Base-by-base conservation (phyloP, 2,797 vertebrate genomes). In the Capromys pilorides region DNA sequence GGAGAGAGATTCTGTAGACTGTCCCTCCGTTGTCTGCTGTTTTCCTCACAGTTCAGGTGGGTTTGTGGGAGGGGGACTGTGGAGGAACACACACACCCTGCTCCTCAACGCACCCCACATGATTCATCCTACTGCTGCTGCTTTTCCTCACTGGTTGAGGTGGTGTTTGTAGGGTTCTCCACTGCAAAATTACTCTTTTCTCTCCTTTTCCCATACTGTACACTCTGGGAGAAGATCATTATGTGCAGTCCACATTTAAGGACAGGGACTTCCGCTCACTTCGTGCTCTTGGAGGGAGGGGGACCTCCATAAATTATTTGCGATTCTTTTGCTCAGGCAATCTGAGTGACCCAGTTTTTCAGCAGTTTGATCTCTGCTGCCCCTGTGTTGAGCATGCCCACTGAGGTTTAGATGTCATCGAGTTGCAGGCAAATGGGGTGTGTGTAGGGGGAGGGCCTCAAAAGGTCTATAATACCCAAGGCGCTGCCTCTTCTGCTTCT, bases 401-500 rank as follows among this genome's bases (percentile, higher is more conserved):
- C 45, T 41, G 64, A 45, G 51, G 67, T 86, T 94, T 91, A 88
- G 93, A 90, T 92, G 89, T 41, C n/a, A 89, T 93, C 33, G 41
- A 79, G 78, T 94, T 94, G 73, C 51, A 87, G 94, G 75, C 69
- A 93, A 67, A 83, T 8, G 0, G 18, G 13, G 66, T 54, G 10
- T 5, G 49, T 49, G 28, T 28, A 0, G 6, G 0, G 31, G 16
- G 57, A 61, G 49, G 67, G 39, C 22, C 51, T 82, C 69, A 61
- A 81, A 88, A 39, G 66, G 77, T 62, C 64, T 84, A 61, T 21
- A 84, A 66, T 33, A 14, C 86, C 79, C 83, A 90, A 67, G 81
- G 83, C 86, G 88, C 61, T 77, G 90, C 57, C 91, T 86, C 83
- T 93, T 94, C 61, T 77, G 90, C 57, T 89, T 86, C 83, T 93